Conservation (phyloP, 2,888 invertebrate species). For the Dicyrtomina minuta region DNA sequence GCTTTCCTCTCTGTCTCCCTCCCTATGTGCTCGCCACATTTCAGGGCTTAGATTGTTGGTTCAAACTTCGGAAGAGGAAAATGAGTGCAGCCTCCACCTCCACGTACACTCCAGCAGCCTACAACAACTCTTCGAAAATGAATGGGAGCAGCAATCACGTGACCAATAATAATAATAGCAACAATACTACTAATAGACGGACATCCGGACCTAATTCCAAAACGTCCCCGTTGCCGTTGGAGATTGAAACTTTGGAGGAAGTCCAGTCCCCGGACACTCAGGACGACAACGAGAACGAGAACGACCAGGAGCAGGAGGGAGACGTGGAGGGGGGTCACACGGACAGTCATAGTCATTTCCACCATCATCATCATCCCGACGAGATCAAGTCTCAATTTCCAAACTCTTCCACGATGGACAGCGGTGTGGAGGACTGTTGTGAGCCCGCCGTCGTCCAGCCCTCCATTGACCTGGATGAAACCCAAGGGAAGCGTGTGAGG, state of each 20-base stretch:
- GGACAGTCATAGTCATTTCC: background rate
- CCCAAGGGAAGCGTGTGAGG: constrained; percentile 39
- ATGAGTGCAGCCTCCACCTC: constrained; percentile 44
- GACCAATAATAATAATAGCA: background rate
- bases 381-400: constrained; percentile 39
- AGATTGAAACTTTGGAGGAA: constrained; percentile 40
- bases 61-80: constrained; percentile 50
- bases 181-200: background rate
- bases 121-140: constrained; percentile 23
- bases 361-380: constrained; percentile 29
- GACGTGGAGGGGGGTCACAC: too few relatives aligned
- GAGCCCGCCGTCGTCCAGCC: constrained; percentile 37
- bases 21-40: background rate
- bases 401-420: constrained; percentile 52
- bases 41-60: constrained; percentile 42
- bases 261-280: constrained; percentile 25
- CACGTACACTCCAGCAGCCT: constrained; percentile 28
- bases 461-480: constrained; percentile 47
- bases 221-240: constrained; percentile 22
- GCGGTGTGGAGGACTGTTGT: constrained; percentile 52
- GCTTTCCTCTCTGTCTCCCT: constrained; percentile 5
- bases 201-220: constrained; percentile 2
- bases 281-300: constrained; percentile 10
- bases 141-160: constrained; percentile 5
- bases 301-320: too few relatives aligned